Percentiles rank a stretch among this genome's conserved stretches.
Conservation (phyloP, 1,140 invertebrate species). For the Nomia melanderi region DNA sequence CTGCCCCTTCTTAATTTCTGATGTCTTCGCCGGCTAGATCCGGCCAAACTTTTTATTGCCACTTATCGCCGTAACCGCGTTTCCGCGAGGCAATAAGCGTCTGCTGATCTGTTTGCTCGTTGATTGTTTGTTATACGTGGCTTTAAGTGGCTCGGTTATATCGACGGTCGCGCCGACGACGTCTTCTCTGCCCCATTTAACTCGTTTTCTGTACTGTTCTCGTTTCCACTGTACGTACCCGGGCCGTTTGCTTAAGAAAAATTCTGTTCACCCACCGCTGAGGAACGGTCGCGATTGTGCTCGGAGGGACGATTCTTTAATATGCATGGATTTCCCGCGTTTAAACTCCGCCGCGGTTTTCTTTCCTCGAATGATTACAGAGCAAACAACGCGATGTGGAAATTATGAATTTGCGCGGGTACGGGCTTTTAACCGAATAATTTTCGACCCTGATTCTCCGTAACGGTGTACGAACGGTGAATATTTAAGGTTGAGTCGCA, state of each 20-base stretch:
- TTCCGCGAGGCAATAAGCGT: constrained; percentile 14
- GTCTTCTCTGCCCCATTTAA: not conserved
- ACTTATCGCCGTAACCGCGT: constrained; percentile 31
- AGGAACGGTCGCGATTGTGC: too few species aligned
- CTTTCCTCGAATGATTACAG: too few species aligned
- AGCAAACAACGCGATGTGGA: too few species aligned
- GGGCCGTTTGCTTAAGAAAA: not conserved
- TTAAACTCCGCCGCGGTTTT: too few species aligned
- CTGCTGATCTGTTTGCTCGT: constrained; percentile 29
- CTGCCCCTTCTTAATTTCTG: constrained; percentile 35
- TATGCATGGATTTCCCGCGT: too few species aligned
- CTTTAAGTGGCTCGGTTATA: constrained; percentile 5
- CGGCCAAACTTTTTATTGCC: constrained; percentile 39
- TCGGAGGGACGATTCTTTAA: too few species aligned
- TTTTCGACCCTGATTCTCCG: too few species aligned
- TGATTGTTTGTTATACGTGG: constrained; percentile 14
- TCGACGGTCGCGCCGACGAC: not conserved
- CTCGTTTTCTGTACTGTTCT: not conserved
- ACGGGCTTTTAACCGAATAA: too few species aligned
- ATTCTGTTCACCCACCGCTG: too few species aligned
- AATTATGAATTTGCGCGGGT: too few species aligned
- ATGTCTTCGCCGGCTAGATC: constrained; percentile 26
- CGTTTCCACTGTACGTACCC: not conserved
- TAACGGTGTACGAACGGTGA: too few species aligned
- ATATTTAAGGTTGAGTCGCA: too few species aligned